A percentile compares a stretch with the other conserved stretches of the same genome.
These are phyloP conservation scores for Sarcophilus harrisii DNA, from an alignment of 2,797 vertebrate species.

Conservation along the genomic window DNA sequence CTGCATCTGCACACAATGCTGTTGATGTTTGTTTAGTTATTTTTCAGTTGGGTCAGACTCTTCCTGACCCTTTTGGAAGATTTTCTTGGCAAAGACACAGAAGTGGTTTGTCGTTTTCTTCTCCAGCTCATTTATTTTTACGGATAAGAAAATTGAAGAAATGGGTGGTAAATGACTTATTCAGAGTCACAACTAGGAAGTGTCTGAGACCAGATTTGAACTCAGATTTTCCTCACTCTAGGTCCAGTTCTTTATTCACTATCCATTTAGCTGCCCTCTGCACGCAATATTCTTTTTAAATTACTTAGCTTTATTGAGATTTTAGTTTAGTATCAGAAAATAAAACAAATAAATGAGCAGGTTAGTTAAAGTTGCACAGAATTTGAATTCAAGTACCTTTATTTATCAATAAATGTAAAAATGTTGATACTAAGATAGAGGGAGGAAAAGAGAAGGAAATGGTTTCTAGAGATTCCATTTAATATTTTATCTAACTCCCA, in stretches of 20 bases:
- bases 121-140: background rate
- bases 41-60: background rate
- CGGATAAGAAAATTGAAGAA: background rate
- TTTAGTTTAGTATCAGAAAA: constrained; percentile 57
- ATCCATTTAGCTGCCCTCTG: background rate
- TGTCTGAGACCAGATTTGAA: background rate
- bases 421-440: background rate
- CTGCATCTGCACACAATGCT: constrained; percentile 23
- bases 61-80: background rate
- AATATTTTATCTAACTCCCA: constrained; percentile 17
- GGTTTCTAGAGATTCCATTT: constrained; percentile 20
- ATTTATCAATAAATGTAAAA: constrained; percentile 49
- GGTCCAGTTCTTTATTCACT: background rate
- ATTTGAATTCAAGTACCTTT: constrained; percentile 24
- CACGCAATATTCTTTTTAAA: constrained; percentile 19
- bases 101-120: background rate
- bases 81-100: background rate
- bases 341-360: background rate
- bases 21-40: background rate
- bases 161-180: background rate
- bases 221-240: background rate
- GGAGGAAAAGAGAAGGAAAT: background rate
- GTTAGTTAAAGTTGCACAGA: constrained; percentile 25
- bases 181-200: background rate
- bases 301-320: constrained; percentile 42